Percentiles rank a stretch among this genome's conserved stretches.
phyloP scores from a whole-genome alignment of 2,797 vertebrate genomes.

The Psittacula derbiana region DNA sequence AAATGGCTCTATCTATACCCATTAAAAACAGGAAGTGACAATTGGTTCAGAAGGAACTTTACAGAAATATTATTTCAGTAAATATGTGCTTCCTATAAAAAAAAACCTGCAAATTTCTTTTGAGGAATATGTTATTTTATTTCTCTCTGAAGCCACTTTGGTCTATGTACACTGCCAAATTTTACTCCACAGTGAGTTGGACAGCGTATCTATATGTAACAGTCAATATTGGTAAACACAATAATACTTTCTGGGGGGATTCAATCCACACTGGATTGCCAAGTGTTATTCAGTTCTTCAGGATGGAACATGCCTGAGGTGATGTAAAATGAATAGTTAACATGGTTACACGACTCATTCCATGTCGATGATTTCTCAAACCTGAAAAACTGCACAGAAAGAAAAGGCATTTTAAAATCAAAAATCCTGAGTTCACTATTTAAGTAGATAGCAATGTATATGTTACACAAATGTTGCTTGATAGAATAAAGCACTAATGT shows the following conservation, averaged over 20 bases:
- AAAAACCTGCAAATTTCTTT: neutral
- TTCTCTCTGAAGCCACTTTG: neutral
- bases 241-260: fast-evolving
- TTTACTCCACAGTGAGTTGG: neutral
- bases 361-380: neutral
- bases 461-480: neutral
- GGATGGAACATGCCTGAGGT: neutral
- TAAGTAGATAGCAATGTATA: neutral
- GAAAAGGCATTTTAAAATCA: neutral
- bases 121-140: neutral
- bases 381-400: neutral
- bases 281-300: neutral
- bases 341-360: fast-evolving
- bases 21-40: neutral
- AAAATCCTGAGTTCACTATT: neutral
- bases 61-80: neutral
- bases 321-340: neutral
- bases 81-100: neutral
- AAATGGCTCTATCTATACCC: neutral
- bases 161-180: neutral
- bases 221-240: neutral
- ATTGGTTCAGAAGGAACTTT: neutral
- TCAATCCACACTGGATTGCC: neutral
- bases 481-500: neutral
- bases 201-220: fast-evolving